Evolutionary conservation across 2,888 invertebrate genomes (phyloP).

Genomic region (Laspeyria flexula): DNA sequence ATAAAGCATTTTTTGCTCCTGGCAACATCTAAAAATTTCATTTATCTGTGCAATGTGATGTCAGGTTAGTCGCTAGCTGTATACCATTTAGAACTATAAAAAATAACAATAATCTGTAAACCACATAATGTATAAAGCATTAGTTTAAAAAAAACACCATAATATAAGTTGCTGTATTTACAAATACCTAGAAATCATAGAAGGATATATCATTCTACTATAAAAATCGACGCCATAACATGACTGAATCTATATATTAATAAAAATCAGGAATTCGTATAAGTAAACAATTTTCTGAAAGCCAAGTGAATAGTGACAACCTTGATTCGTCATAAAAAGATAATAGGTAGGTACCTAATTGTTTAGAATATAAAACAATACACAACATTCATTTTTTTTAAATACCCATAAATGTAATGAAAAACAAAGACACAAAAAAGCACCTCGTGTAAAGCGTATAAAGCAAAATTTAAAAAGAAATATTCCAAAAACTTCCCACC

Average conservation of each 20-base stretch:
- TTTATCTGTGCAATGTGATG: conserved; percentile 1
- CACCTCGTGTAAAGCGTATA: conserved; percentile 36
- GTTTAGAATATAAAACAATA: neutral
- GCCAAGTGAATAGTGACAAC: conserved; percentile 29
- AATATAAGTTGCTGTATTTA: conserved; percentile 21
- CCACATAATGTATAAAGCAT: conserved; percentile 26
- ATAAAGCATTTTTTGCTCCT: conserved; percentile 1
- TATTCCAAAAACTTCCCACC: conserved; percentile 35
- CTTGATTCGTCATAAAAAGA: conserved; percentile 30
- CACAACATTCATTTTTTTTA: neutral
- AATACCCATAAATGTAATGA: conserved; percentile 12
- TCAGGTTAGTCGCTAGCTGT: conserved; percentile 16
- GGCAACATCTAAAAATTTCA: conserved; percentile 5
- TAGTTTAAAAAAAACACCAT: conserved; percentile 4
- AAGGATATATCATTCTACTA: too few species aligned
- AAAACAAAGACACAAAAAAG: conserved; percentile 32
- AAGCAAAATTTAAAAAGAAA: conserved; percentile 21
- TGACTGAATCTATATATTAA: too few species aligned
- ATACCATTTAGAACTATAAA: conserved; percentile 8
- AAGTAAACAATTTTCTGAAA: too few species aligned
- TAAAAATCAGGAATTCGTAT: too few species aligned
- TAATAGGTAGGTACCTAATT: conserved; percentile 11
- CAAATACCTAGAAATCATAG: too few species aligned
- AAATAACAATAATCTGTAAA: conserved; percentile 8
- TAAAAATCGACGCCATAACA: too few species aligned